Evolutionary conservation across 2,888 invertebrate genomes (phyloP).

Genomic region (Salpingus planirostris): DNA sequence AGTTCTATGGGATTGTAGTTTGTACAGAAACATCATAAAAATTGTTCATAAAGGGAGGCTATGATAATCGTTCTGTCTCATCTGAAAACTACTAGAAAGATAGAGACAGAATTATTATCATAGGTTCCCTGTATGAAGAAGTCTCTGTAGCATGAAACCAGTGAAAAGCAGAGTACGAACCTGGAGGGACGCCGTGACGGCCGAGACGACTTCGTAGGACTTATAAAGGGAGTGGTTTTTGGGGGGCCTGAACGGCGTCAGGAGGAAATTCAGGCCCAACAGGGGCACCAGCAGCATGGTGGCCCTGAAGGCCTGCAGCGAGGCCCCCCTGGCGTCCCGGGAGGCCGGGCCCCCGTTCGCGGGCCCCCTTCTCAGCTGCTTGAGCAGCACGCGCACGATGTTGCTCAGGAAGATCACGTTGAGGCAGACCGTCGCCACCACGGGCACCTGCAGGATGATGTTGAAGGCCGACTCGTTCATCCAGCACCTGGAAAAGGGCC

Average conservation of each 20-base stretch:
- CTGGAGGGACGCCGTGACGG: conserved; percentile 81
- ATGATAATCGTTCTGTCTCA: too few relatives aligned
- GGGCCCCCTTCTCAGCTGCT: conserved; percentile 70
- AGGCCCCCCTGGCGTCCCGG: conserved; percentile 59
- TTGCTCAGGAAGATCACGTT: conserved; percentile 82
- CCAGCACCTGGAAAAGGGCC: conserved; percentile 35
- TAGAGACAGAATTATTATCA: too few relatives aligned
- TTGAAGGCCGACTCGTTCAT: conserved; percentile 56
- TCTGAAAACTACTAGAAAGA: too few relatives aligned
- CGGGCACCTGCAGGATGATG: conserved; percentile 67
- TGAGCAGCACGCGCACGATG: conserved; percentile 77
- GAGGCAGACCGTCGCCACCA: conserved; percentile 68
- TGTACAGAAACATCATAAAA: too few relatives aligned
- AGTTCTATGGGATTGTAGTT: too few relatives aligned
- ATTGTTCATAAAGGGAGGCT: too few relatives aligned
- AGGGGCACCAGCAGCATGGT: conserved; percentile 84
- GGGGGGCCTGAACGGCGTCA: conserved; percentile 75
- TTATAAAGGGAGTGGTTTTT: conserved; percentile 62
- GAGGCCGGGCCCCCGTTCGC: conserved; percentile 45
- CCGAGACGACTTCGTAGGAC: conserved; percentile 75
- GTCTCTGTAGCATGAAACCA: too few relatives aligned
- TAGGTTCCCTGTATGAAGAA: too few relatives aligned
- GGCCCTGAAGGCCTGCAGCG: conserved; percentile 71
- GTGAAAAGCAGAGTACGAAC: too few relatives aligned
- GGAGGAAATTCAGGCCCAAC: conserved; percentile 81